Conservation (phyloP, 1,140 invertebrate genomes). For the Leptonema lineaticorne region DNA sequence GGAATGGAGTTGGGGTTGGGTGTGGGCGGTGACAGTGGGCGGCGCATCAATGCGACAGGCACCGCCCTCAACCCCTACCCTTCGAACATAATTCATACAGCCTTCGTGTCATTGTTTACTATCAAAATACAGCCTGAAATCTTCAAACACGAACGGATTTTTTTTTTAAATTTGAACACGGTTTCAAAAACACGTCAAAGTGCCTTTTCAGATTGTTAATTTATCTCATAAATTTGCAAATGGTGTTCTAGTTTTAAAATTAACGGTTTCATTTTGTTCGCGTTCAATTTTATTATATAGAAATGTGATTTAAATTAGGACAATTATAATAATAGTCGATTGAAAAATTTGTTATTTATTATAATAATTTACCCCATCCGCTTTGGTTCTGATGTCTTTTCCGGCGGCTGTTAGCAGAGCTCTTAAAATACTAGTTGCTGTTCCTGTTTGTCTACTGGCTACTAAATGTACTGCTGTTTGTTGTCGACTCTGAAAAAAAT, state of each 20-base stretch:
- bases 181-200: background rate
- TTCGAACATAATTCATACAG: background rate
- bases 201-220: background rate
- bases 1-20: background rate
- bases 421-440: constrained; percentile 84
- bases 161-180: background rate
- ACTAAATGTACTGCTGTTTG: constrained; percentile 91
- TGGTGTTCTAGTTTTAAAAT: too few species aligned
- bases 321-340: too few species aligned
- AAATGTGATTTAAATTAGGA: too few species aligned
- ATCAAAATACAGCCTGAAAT: too few species aligned
- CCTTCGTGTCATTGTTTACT: background rate
- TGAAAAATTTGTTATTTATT: too few species aligned
- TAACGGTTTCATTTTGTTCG: too few species aligned
- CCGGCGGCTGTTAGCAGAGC: constrained; percentile 80
- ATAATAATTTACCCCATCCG: constrained; percentile 89
- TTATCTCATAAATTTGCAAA: background rate
- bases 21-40: constrained; percentile 18
- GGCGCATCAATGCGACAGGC: constrained; percentile 18
- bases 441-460: constrained; percentile 84
- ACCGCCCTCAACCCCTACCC: constrained; percentile 22
- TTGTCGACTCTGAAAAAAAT: constrained; percentile 63
- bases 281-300: too few species aligned
- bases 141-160: too few species aligned
- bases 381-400: constrained; percentile 80